A percentile compares a stretch with the other conserved stretches of the same genome.
phyloP scores from a whole-genome alignment of 2,888 invertebrate species.

The Sinhomidia bicolor region DNA sequence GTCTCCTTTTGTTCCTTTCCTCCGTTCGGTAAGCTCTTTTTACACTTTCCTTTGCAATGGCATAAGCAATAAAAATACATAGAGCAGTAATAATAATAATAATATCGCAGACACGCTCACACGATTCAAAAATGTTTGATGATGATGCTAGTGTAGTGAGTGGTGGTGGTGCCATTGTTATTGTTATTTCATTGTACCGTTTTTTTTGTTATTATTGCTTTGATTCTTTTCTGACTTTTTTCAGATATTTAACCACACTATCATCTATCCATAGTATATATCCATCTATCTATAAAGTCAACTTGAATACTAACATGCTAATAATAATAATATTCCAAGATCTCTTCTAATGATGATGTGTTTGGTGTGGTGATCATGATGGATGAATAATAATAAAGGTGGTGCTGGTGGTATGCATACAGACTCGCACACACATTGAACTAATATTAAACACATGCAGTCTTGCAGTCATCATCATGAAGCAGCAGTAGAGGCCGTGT shows the following conservation, averaged over 20 bases:
- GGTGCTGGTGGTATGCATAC: constrained; percentile 23
- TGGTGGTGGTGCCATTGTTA: constrained; percentile 42
- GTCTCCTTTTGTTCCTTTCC: constrained; percentile 58
- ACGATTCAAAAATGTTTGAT: constrained; percentile 65
- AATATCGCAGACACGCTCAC: constrained; percentile 64
- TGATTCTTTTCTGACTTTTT: constrained; percentile 53
- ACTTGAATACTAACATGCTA: neutral
- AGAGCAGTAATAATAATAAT: constrained; percentile 42
- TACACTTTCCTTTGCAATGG: constrained; percentile 33
- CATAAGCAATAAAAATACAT: neutral
- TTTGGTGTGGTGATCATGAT: constrained; percentile 68
- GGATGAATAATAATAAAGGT: constrained; percentile 65
- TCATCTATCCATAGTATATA: neutral
- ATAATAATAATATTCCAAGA: constrained; percentile 40
- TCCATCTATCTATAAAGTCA: neutral
- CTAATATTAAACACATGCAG: neutral
- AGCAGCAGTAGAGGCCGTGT: neutral
- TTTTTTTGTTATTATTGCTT: constrained; percentile 31
- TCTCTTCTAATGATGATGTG: constrained; percentile 45
- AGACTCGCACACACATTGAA: neutral
- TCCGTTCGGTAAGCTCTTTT: constrained; percentile 41
- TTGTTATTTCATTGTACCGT: constrained; percentile 43
- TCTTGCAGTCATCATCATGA: neutral
- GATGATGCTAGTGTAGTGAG: constrained; percentile 37
- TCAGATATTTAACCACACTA: constrained; percentile 52